A percentile compares a stretch with the other conserved stretches of the same genome.
Conservation (phyloP, 1,140 invertebrate species). For the Episyrphus balteatus region DNA sequence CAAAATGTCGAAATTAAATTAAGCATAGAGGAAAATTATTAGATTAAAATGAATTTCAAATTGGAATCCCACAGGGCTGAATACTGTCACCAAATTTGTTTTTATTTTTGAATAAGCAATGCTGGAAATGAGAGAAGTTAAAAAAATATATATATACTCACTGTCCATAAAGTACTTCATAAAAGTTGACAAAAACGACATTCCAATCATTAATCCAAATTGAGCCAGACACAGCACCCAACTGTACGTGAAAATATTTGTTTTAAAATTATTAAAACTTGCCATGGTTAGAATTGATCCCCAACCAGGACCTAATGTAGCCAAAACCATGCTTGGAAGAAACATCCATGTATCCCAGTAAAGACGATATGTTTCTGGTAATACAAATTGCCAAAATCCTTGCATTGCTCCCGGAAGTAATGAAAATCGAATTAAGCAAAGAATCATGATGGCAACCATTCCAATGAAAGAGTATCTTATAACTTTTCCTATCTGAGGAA, state of each 20-base stretch:
- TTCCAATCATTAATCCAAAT: not conserved
- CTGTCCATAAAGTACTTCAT: too few relatives aligned
- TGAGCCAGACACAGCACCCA: slow-evolving; percentile 27
- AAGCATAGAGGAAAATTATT: too few relatives aligned
- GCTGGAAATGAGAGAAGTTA: too few relatives aligned
- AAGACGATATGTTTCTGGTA: slow-evolving; percentile 18
- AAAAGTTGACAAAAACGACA: too few relatives aligned
- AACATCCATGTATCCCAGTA: too few relatives aligned
- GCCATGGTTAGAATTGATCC: slow-evolving; percentile 82
- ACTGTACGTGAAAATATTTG: slow-evolving; percentile 44
- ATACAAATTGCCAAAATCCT: slow-evolving; percentile 8
- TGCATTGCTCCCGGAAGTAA: slow-evolving; percentile 2
- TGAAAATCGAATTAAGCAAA: slow-evolving; percentile 17
- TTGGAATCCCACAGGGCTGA: too few relatives aligned
- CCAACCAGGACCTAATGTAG: slow-evolving; percentile 75
- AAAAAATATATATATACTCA: too few relatives aligned
- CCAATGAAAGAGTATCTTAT: slow-evolving; percentile 13
- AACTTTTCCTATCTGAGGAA: slow-evolving; percentile 23
- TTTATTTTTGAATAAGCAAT: too few relatives aligned
- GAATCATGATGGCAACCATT: slow-evolving; percentile 7
- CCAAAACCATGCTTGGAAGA: slow-evolving; percentile 12
- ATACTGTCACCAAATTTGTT: too few relatives aligned
- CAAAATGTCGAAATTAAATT: too few relatives aligned
- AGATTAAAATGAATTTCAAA: too few relatives aligned
- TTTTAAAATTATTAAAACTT: slow-evolving; percentile 79